Base-by-base conservation (phyloP, 2,888 invertebrate species). In the Elysia crispata region DNA sequence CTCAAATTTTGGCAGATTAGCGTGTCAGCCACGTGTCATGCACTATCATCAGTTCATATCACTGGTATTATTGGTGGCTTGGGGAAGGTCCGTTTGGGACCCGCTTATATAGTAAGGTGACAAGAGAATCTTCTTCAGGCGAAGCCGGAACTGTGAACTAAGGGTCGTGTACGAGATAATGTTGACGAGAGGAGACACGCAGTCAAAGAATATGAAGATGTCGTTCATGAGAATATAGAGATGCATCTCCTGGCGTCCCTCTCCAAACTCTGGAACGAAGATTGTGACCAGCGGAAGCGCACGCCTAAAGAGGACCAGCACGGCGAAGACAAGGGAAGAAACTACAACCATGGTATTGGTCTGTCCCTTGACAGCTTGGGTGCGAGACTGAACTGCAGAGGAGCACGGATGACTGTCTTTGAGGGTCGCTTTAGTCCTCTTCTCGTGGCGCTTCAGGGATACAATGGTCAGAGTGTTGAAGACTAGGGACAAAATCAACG, bases 381-480 rank as follows among this genome's bases (percentile, higher is more conserved):
- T 1, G 18, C 28, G 23, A 18, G 66, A 28, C 3, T 13, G 1
- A 5, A 13, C 15, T 18, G 66, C 1, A 66, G 25, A 18, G 11
- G 28, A 1, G 3, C 23, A 1, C 11, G 41, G 41, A 11, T 5
- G 28, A 25, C 13, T 25, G 6, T 25, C 66, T 66, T 66, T 30
- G 66, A n/a, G 66, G 30, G 41, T 41, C 5, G 41, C 41, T 41
- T 41, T 3, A 41, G 41, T 41, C 11, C 41, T 41, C 28, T 66
- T 66, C 66, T 28, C 18, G 28, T 66, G 28, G 1, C 18, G 66
- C 13, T 5, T 6, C 66, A 66, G 66, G 23, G 28, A 18, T 18
- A 66, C 15, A 25, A 66, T n/a, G 13, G 28, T 66, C 18, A 66
- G 66, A 25, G 28, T 18, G 66, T 66, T 66, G 66, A n/a, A 66